Base-by-base conservation (phyloP, 2,888 invertebrate species). In the Nasonovia ribisnigri region DNA sequence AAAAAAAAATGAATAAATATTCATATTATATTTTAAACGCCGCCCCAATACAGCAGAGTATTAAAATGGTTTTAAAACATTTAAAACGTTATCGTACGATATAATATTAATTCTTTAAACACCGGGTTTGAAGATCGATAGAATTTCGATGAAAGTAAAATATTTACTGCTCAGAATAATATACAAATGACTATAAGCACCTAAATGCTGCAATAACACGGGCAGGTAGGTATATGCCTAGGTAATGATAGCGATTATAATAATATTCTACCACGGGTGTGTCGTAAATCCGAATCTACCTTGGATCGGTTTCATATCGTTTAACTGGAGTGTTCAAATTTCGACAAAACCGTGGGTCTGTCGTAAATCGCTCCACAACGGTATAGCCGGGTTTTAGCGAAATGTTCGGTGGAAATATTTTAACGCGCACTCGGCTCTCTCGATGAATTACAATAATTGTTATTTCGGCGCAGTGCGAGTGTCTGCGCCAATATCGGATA, bases 371-470 rank as follows among this genome's bases (percentile, higher is more conserved):
- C 36, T 77, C 42, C 20, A 77, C 2, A 77, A 24, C 77, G 43
- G n/a, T n/a, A 51, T 87, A 87, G 51, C n/a, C 3, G 87, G 20
- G 51, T 87, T 87, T 87, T n/a, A 48, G 87, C 24, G 8, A n/a
- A 87, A 87, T 48, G 48, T 51, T 48, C n/a, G 24, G 87, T 51
- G 20, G 24, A 48, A 48, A 87, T 77, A 77, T 77, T 87, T 87
- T 51, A 87, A n/a, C n/a, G 48, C n/a, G 48, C 20, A n/a, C n/a
- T 20, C 48, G 20, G 36, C 10, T 48, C 48, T 48, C n/a, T 36
- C 20, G 77, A n/a, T 20, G 51, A 46, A 48, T 87, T 87, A 87
- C 29, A 87, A n/a, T 87, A 87, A 48, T 87, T 87, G n/a, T 87
- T 87, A 87, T 46, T 77, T 87, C 26, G 46, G 43, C 46, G 46